These are phyloP conservation scores for Passer montanus DNA, from an alignment of 2,113 vertebrate species.

Conservation along the genomic window DNA sequence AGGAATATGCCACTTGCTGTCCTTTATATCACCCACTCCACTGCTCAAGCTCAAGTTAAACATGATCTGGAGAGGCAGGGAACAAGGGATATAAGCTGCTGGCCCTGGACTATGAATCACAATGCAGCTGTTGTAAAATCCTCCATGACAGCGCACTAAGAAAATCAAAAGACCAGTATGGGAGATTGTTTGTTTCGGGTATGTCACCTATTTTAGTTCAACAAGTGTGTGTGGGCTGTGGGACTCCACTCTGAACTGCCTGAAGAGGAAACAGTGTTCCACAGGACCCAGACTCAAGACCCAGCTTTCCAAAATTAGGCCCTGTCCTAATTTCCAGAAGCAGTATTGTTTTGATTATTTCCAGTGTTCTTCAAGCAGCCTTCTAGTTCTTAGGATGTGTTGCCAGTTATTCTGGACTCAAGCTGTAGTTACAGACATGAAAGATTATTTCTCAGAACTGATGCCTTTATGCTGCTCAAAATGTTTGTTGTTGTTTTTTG, in stretches of 20 bases:
- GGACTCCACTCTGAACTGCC: background rate
- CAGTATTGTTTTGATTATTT: background rate
- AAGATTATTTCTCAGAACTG: background rate
- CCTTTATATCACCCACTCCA: background rate
- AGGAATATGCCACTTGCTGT: background rate
- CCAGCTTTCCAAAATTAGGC: background rate
- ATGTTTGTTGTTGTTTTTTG: background rate
- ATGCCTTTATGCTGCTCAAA: background rate
- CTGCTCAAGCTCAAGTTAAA: background rate
- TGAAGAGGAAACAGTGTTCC: background rate
- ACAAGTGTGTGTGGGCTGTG: background rate
- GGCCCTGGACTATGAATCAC: background rate
- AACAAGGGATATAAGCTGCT: background rate
- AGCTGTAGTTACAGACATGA: accelerated
- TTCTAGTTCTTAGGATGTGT: background rate
- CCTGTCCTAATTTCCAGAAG: background rate
- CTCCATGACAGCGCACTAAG: background rate
- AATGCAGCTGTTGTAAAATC: background rate
- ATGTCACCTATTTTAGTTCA: background rate
- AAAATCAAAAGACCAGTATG: background rate
- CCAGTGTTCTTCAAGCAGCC: background rate
- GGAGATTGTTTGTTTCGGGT: background rate
- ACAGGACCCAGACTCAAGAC: background rate
- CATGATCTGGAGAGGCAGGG: background rate
- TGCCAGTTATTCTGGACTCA: background rate